These are phyloP conservation scores for Megaleporinus macrocephalus DNA, from an alignment of 2,113 vertebrate species.

Conservation along the genomic window DNA sequence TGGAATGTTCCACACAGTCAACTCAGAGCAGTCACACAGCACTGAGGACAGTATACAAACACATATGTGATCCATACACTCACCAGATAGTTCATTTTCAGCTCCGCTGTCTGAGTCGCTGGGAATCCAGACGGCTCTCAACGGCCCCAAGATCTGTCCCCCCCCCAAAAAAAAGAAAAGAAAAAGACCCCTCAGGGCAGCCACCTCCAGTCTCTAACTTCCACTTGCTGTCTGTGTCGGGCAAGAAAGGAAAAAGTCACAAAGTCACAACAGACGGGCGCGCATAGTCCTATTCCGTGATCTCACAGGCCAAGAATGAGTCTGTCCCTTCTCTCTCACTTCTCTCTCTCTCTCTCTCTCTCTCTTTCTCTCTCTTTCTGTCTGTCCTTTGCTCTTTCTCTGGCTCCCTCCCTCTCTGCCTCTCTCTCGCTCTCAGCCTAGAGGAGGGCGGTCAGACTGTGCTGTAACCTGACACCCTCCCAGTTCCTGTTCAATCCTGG, in stretches of 20 bases:
- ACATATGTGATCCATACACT: slow-evolving; percentile 55
- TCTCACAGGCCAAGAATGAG: slow-evolving; percentile 62
- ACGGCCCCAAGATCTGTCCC: slow-evolving; percentile 48
- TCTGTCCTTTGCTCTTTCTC: slow-evolving; percentile 35
- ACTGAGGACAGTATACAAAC: slow-evolving; percentile 47
- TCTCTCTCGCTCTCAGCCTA: slow-evolving; percentile 40
- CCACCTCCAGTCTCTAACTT: slow-evolving; percentile 49
- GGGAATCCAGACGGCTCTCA: slow-evolving; percentile 54
- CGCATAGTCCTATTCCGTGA: slow-evolving; percentile 66
- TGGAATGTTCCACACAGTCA: slow-evolving; percentile 59
- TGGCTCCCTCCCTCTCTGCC: slow-evolving; percentile 29
- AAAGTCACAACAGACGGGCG: slow-evolving; percentile 48
- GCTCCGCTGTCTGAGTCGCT: slow-evolving; percentile 45
- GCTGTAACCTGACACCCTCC: slow-evolving; percentile 72
- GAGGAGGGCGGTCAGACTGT: slow-evolving; percentile 58
- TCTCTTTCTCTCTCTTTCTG: slow-evolving; percentile 24
- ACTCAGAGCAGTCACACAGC: slow-evolving; percentile 56
- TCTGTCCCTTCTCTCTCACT: slow-evolving; percentile 51
- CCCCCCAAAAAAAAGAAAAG: slow-evolving; percentile 2
- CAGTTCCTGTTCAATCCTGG: slow-evolving; percentile 71
- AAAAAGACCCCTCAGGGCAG: slow-evolving; percentile 18
- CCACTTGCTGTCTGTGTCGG: slow-evolving; percentile 26
- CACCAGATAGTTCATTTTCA: slow-evolving; percentile 73
- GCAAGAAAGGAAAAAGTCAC: neutral
- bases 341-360: slow-evolving; percentile 43